A percentile compares a stretch with the other conserved stretches of the same genome.
phyloP scores from a whole-genome alignment of 1,140 invertebrate species.

The Magallana angulata region DNA sequence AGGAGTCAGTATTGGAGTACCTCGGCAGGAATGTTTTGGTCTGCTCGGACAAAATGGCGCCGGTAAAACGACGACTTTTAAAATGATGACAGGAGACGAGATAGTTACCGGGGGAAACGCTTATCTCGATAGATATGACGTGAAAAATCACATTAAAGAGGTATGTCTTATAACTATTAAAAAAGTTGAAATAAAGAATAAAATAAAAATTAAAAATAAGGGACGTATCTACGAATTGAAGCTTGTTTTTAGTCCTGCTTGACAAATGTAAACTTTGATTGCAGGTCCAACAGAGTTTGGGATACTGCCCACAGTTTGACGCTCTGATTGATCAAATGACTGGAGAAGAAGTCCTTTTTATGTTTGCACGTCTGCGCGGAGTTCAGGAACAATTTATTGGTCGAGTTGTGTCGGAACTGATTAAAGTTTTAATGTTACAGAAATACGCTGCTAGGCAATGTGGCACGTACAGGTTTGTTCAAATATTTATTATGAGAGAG shows the following conservation, averaged over 20 bases:
- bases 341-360: constrained; percentile 85
- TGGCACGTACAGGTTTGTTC: constrained; percentile 68
- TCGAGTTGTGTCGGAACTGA: constrained; percentile 76
- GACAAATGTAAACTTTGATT: too few relatives aligned
- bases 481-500: not conserved
- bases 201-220: too few relatives aligned
- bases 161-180: constrained; percentile 22
- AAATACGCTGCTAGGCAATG: constrained; percentile 72
- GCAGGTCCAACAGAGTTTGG: constrained; percentile 76
- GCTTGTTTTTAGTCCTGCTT: too few relatives aligned
- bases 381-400: constrained; percentile 71
- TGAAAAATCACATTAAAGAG: constrained; percentile 68
- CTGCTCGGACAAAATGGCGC: constrained; percentile 92
- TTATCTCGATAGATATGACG: constrained; percentile 68
- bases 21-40: constrained; percentile 90
- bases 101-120: constrained; percentile 76
- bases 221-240: too few relatives aligned
- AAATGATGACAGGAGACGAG: constrained; percentile 86
- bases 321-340: constrained; percentile 81
- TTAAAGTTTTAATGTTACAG: constrained; percentile 69
- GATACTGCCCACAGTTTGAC: constrained; percentile 82
- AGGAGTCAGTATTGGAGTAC: constrained; percentile 82
- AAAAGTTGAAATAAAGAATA: too few relatives aligned
- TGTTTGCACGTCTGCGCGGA: constrained; percentile 88
- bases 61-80: constrained; percentile 94